Percentiles rank a stretch among this genome's conserved stretches.
These are phyloP conservation scores for Chironomus tentans DNA, from an alignment of 2,888 invertebrate genomes.

Conservation along the genomic window DNA sequence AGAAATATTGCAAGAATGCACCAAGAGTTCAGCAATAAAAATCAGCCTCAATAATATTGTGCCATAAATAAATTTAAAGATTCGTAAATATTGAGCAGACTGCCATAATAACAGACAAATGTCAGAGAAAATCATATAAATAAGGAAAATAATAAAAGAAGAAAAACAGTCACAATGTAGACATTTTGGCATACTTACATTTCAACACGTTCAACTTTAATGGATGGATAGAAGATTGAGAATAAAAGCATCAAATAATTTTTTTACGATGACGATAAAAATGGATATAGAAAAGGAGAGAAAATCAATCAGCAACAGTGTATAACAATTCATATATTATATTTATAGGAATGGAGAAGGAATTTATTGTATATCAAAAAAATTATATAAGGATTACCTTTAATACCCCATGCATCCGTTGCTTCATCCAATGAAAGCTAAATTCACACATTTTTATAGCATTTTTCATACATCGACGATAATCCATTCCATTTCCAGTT, in stretches of 20 bases:
- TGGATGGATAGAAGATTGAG: neutral
- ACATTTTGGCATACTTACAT: constrained; percentile 58
- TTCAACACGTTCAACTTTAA: constrained; percentile 81
- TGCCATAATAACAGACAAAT: no score
- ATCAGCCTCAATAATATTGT: no score
- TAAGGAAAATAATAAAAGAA: no score
- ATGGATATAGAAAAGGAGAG: neutral
- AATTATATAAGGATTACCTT: neutral
- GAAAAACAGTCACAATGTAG: neutral
- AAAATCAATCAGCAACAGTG: neutral
- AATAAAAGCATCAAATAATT: neutral
- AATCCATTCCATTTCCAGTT: no score
- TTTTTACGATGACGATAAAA: no score
- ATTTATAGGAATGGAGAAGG: neutral
- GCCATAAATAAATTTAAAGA: no score
- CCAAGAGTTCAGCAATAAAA: no score
- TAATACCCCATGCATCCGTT: constrained; percentile 1
- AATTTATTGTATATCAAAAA: neutral
- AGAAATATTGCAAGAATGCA: no score
- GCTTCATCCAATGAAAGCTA: constrained; percentile 7
- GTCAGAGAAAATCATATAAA: no score
- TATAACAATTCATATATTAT: no score
- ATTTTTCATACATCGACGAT: no score
- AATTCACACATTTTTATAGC: neutral
- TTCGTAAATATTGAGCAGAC: no score